These are phyloP conservation scores for Eueremaeus valkanovi DNA, from an alignment of 2,888 invertebrate species.

Conservation along the genomic window DNA sequence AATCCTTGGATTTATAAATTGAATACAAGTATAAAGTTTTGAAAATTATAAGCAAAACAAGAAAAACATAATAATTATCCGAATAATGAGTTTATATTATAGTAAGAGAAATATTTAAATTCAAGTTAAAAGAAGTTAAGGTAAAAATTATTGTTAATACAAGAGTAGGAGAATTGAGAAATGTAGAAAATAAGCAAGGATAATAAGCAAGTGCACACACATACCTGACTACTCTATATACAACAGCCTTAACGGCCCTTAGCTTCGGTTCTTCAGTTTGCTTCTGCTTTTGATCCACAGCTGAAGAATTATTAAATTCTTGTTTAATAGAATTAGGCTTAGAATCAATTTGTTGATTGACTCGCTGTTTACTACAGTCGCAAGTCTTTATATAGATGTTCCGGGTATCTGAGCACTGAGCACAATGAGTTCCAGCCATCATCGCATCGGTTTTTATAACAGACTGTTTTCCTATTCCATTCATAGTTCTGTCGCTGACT, in stretches of 20 bases:
- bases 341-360: slow-evolving; percentile 7
- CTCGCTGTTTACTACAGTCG: slow-evolving; percentile 29
- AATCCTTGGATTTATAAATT: not conserved
- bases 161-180: not conserved
- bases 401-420: slow-evolving; percentile 35
- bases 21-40: not conserved
- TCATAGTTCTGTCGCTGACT: not conserved
- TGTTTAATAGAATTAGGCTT: slow-evolving; percentile 14
- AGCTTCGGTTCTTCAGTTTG: slow-evolving; percentile 18
- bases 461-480: not conserved
- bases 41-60: not conserved
- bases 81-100: not conserved
- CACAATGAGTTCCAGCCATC: slow-evolving; percentile 31
- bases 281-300: slow-evolving; percentile 29
- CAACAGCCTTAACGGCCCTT: slow-evolving; percentile 37
- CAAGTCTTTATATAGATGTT: slow-evolving; percentile 36
- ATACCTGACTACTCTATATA: slow-evolving; percentile 35
- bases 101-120: not conserved
- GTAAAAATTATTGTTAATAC: not conserved
- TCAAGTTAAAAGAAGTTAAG: too few relatives aligned
- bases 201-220: not conserved
- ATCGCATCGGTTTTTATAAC: slow-evolving; percentile 32
- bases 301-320: not conserved
- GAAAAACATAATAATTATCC: too few relatives aligned
- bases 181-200: not conserved